Base-by-base conservation (phyloP, 2,888 invertebrate genomes). In the Clusia tigrina region DNA sequence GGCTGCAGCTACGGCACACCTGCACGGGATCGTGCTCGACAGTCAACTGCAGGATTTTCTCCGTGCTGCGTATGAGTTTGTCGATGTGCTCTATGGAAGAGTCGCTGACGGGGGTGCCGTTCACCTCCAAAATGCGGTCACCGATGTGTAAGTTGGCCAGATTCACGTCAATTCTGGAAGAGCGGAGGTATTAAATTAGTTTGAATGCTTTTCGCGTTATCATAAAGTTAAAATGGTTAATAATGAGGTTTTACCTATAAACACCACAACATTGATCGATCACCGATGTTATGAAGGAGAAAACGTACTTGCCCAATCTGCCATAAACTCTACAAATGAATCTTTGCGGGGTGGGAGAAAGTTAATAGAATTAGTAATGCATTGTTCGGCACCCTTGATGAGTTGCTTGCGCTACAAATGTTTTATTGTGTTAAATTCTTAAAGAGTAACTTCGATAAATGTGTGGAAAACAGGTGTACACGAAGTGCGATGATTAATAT, bases 101-200 rank as follows among this genome's bases (percentile, higher is more conserved):
- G 77, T 92, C 91, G 77, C 89, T 89, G 1, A 95, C 91, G 1
- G 95, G 93, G 0, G 93, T 89, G 2, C 96, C 96, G 86, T 96
- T 95, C 55, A 96, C 94, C 86, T 96, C 96, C 67, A 96, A 85
- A 69, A 97, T 94, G 76, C 91, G 88, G 85, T 96, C 96, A n/a
- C 96, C 96, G 71, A 96, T 91, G 81, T 93, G 95, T 60, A 96
- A 85, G 9, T 93, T 90, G 87, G 94, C 90, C 62, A 94, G 86
- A 72, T 91, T 91, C 63, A 92, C 89, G 77, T 93, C 94, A 74
- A 94, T 87, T 82, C 94, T 94, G 83, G 1, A 15, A 1, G 26
- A 37, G 54, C 1, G 6, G 24, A 15, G 1, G 17, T 17, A 38
- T 51, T 32, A n/a, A 42, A 42, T 10, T 42, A 42, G 10, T 15